A percentile compares a stretch with the other conserved stretches of the same genome.
phyloP scores from a whole-genome alignment of 1,140 invertebrate species.

The Drosophila hydei region DNA sequence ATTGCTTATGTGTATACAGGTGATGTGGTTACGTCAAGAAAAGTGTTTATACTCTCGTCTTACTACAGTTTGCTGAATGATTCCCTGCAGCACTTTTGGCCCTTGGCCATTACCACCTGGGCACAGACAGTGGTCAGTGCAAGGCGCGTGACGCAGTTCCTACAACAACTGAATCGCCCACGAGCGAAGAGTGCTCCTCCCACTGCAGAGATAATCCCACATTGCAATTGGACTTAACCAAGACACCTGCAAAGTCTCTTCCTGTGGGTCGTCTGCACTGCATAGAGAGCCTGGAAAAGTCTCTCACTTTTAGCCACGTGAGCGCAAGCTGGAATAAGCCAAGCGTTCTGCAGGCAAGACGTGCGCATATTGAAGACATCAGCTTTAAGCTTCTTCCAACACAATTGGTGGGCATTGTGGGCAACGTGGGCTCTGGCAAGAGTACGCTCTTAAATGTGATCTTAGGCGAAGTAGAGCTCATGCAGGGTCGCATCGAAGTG shows the following conservation, averaged over 20 bases:
- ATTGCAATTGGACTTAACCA: slow-evolving; percentile 17
- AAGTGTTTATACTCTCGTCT: slow-evolving; percentile 85
- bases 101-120: slow-evolving; percentile 87
- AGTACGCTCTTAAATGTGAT: slow-evolving; percentile 89
- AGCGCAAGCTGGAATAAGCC: slow-evolving; percentile 83
- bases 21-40: slow-evolving; percentile 86
- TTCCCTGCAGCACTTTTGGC: slow-evolving; percentile 88
- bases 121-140: slow-evolving; percentile 88
- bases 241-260: not conserved
- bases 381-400: slow-evolving; percentile 83
- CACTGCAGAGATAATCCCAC: slow-evolving; percentile 51
- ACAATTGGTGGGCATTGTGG: slow-evolving; percentile 88
- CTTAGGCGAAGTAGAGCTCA: slow-evolving; percentile 88
- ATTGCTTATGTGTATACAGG: slow-evolving; percentile 86
- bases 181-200: slow-evolving; percentile 2
- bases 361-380: slow-evolving; percentile 85
- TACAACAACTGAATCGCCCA: slow-evolving; percentile 54
- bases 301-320: slow-evolving; percentile 69
- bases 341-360: slow-evolving; percentile 32
- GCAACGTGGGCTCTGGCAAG: slow-evolving; percentile 92
- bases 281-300: slow-evolving; percentile 68
- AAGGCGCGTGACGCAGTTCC: slow-evolving; percentile 87
- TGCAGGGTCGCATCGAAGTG: slow-evolving; percentile 86
- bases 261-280: slow-evolving; percentile 52
- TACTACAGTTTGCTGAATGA: slow-evolving; percentile 85